These are phyloP conservation scores for Odontocerum albicorne DNA, from an alignment of 2,888 invertebrate species.

Conservation along the genomic window DNA sequence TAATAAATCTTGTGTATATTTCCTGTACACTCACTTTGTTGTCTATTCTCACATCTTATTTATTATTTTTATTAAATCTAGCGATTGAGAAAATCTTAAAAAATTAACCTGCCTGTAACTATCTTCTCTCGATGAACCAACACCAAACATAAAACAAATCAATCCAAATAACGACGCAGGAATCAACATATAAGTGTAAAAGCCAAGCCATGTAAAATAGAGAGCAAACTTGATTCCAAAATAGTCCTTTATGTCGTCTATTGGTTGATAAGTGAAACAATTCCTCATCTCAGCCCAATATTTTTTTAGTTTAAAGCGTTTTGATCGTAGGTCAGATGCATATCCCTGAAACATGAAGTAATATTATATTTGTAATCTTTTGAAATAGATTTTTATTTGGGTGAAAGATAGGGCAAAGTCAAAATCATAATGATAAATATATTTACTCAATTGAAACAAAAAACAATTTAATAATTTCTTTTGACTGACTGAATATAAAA, in stretches of 20 bases:
- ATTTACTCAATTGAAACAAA: no score
- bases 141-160: conserved; percentile 64
- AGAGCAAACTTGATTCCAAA: conserved; percentile 76
- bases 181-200: conserved; percentile 81
- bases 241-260: conserved; percentile 76
- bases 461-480: no score
- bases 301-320: conserved; percentile 40
- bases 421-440: no score
- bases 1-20: no score
- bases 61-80: no score
- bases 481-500: no score
- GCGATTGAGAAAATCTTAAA: no score
- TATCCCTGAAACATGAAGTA: not conserved
- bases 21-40: no score
- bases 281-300: conserved; percentile 73
- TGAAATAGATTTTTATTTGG: no score
- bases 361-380: no score
- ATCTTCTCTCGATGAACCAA: conserved; percentile 51
- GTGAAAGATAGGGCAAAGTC: no score
- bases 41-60: no score
- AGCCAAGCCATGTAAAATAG: conserved; percentile 85
- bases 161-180: conserved; percentile 70
- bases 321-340: not conserved
- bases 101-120: not conserved
- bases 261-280: conserved; percentile 72